Percentiles rank a stretch among this genome's conserved stretches.
phyloP scores from a whole-genome alignment of 2,888 invertebrate genomes.

The Macrophya alboannulata region DNA sequence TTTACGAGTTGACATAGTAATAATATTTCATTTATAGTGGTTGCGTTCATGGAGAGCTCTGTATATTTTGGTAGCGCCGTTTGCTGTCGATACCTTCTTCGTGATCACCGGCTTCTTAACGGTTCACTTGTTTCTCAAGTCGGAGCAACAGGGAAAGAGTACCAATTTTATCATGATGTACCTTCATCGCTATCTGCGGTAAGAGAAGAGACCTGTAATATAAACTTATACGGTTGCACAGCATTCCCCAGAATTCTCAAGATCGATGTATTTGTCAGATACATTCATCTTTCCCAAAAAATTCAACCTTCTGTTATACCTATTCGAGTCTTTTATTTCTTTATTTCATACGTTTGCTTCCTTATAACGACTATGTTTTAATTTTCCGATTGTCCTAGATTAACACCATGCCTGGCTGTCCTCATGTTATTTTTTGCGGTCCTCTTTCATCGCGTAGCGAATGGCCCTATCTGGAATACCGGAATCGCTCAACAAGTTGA shows the following conservation, averaged over 20 bases:
- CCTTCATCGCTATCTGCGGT: constrained; percentile 80
- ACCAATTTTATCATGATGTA: constrained; percentile 78
- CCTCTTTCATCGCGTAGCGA: constrained; percentile 84
- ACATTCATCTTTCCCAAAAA: too few species aligned
- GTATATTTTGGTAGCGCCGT: constrained; percentile 77
- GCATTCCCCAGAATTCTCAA: background rate
- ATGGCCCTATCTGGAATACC: constrained; percentile 87
- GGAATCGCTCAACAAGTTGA: constrained; percentile 81
- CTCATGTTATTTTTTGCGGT: constrained; percentile 86
- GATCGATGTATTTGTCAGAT: background rate
- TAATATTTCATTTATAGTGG: constrained; percentile 72
- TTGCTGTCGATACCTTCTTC: constrained; percentile 81
- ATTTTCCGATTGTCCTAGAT: constrained; percentile 58
- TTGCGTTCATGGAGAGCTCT: constrained; percentile 75
- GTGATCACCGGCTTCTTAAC: constrained; percentile 79
- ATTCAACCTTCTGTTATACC: too few species aligned
- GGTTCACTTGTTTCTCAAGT: constrained; percentile 76
- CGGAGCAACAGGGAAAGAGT: constrained; percentile 71
- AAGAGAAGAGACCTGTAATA: constrained; percentile 50
- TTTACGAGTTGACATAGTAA: background rate
- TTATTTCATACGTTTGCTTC: background rate
- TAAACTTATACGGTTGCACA: background rate
- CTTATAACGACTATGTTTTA: background rate
- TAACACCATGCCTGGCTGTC: constrained; percentile 85
- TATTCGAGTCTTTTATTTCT: too few species aligned